A percentile compares a stretch with the other conserved stretches of the same genome.
phyloP scores from a whole-genome alignment of 1,140 invertebrate genomes.

The Chironomus tepperi region DNA sequence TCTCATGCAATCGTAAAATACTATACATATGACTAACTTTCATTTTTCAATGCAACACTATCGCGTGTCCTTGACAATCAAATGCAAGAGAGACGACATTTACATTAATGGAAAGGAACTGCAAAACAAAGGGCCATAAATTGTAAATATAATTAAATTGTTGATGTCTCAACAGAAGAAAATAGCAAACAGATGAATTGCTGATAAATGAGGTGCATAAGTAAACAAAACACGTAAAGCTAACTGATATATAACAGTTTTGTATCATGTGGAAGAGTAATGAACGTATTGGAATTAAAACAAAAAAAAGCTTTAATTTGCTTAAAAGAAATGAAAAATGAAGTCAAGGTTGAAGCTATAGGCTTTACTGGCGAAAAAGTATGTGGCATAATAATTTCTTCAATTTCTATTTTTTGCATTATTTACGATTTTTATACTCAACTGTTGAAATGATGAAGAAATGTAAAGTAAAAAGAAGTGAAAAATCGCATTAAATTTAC shows the following conservation, averaged over 20 bases:
- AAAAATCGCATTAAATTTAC: constrained; percentile 8
- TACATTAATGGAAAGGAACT: no score
- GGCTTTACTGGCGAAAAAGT: neutral
- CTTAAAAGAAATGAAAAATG: neutral
- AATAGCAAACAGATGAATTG: neutral
- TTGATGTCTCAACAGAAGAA: neutral
- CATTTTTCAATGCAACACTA: neutral
- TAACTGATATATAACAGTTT: neutral
- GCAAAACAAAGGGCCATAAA: no score
- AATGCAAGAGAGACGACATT: neutral
- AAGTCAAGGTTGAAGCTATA: neutral
- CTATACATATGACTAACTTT: neutral
- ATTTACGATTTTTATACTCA: constrained; percentile 1
- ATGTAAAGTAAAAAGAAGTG: neutral
- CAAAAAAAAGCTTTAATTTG: neutral
- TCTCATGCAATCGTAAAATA: neutral
- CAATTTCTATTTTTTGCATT: neutral
- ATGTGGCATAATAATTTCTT: constrained; percentile 14
- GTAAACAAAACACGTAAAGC: no score
- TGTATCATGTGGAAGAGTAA: neutral
- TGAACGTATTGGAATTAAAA: neutral
- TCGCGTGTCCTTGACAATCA: neutral
- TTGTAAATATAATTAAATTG: no score
- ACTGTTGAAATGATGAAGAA: neutral
- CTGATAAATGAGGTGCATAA: neutral